Percentiles rank a stretch among this genome's conserved stretches.
These are phyloP conservation scores for Nemotelus pantherinus DNA, from an alignment of 2,888 invertebrate genomes.

Conservation along the genomic window DNA sequence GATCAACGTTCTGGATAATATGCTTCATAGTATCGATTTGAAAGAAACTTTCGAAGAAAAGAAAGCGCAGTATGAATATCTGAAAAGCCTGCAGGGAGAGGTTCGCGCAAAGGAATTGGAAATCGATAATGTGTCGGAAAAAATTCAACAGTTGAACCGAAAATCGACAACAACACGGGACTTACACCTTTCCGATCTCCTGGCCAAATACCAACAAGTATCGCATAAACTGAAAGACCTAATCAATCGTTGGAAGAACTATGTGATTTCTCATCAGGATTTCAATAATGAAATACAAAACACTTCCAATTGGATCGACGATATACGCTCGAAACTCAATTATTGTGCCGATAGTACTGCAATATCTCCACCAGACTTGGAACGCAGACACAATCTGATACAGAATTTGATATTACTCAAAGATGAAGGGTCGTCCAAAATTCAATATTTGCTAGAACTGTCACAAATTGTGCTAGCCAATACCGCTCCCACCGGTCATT, in stretches of 20 bases:
- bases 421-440: slow-evolving; percentile 90
- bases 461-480: slow-evolving; percentile 92
- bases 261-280: slow-evolving; percentile 87
- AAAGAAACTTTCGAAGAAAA: slow-evolving; percentile 86
- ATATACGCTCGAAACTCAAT: slow-evolving; percentile 82
- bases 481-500: slow-evolving; percentile 89
- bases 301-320: slow-evolving; percentile 85
- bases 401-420: slow-evolving; percentile 90
- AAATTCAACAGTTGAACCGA: slow-evolving; percentile 84
- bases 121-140: slow-evolving; percentile 91
- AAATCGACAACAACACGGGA: slow-evolving; percentile 77
- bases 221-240: slow-evolving; percentile 91
- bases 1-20: slow-evolving; percentile 88
- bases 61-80: slow-evolving; percentile 81
- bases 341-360: slow-evolving; percentile 86
- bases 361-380: slow-evolving; percentile 85
- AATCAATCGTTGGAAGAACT: slow-evolving; percentile 91
- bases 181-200: slow-evolving; percentile 89
- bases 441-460: slow-evolving; percentile 88
- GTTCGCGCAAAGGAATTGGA: slow-evolving; percentile 90
- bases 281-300: slow-evolving; percentile 83
- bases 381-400: slow-evolving; percentile 83
- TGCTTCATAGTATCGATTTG: slow-evolving; percentile 86
- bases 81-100: slow-evolving; percentile 85
- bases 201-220: slow-evolving; percentile 89